Base-by-base conservation (phyloP, 2,888 invertebrate genomes). In the Amphipyra tragopoginis region DNA sequence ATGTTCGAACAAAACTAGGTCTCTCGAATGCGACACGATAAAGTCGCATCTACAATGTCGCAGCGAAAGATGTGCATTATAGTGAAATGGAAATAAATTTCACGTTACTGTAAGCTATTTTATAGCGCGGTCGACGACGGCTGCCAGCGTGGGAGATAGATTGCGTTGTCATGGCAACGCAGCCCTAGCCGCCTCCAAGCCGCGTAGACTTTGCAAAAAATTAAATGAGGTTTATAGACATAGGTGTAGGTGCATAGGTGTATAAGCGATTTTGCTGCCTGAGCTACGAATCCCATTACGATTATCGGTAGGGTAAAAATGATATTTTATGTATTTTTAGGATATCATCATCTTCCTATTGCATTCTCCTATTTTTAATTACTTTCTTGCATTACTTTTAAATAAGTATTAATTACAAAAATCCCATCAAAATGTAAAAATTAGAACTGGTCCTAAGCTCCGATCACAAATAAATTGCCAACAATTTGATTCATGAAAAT, bases 401-500 rank as follows among this genome's bases (percentile, higher is more conserved):
- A 36, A 36, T 56, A 45, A 13, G 34, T 42, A 53, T 50, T 75
- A 74, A 73, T 71, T 76, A 73, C 67, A 70, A 72, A 84, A 84
- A 81, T 78, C 80, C 80, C 57, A 55, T 68, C 72, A 72, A 84
- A 83, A 84, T 81, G 80, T 79, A 81, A 85, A 77, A 82, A 7
- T 81, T 79, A 82, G 83, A 85, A 81, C 68, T 75, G 73, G 72
- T 81, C 77, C 80, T 75, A 82, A 83, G 79, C 80, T 75, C 75
- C 53, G 58, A 75, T 71, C 67, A 75, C 75, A 80, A 82, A 85
- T 85, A 85, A 87, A 85, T 83, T 82, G 80, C 79, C 72, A 85
- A 82, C 86, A 88, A 92, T 91, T 21, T 91, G 91, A 90, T 90
- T 89, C 86, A 83, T 82, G 84, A 82, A 87, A 89, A 88, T 87